Evolutionary conservation across 2,113 vertebrate genomes (phyloP).

Genomic region (Rhombomys opimus): DNA sequence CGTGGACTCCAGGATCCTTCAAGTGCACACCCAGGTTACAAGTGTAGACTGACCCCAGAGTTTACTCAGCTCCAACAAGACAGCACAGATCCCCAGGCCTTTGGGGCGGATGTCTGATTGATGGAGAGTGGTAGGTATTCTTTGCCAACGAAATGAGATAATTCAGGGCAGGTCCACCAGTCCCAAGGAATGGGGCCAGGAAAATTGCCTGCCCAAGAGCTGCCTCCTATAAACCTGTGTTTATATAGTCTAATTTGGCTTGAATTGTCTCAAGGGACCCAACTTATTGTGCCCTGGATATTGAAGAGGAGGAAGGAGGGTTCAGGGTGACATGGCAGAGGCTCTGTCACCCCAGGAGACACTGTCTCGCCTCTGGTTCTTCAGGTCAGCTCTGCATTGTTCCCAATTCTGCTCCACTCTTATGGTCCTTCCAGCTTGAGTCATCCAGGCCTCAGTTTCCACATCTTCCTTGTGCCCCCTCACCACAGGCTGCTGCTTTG

Average conservation of each 20-base stretch:
- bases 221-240: too few relatives aligned
- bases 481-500: background rate
- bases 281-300: background rate
- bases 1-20: background rate
- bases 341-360: background rate
- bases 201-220: too few relatives aligned
- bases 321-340: background rate
- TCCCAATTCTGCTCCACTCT: too few relatives aligned
- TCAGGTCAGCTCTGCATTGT: too few relatives aligned
- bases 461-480: background rate
- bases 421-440: background rate
- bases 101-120: background rate
- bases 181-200: too few relatives aligned
- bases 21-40: fast-evolving
- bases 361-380: background rate
- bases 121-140: background rate
- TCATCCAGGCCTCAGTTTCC: background rate
- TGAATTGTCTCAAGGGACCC: background rate
- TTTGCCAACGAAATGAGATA: too few relatives aligned
- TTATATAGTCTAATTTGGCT: too few relatives aligned
- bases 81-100: background rate
- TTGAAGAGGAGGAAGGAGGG: background rate
- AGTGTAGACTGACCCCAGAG: background rate
- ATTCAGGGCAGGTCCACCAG: too few relatives aligned
- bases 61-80: background rate